phyloP scores from a whole-genome alignment of 2,113 vertebrate species.

The Heterocephalus glaber region DNA sequence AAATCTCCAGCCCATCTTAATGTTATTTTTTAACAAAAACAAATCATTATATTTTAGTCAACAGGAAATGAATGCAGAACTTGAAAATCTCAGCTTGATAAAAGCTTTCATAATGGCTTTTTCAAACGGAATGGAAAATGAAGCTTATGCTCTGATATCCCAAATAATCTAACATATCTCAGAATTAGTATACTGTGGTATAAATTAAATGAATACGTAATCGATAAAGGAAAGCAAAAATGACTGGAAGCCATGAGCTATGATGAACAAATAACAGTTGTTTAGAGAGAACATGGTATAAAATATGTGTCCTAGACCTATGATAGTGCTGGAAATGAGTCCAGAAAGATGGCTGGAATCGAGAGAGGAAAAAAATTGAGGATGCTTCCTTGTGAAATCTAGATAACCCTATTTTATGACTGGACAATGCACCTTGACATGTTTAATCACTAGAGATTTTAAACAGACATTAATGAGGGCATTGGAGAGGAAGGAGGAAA shows the following conservation, averaged over 20 bases:
- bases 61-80: neutral
- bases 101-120: neutral
- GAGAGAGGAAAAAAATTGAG: neutral
- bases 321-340: neutral
- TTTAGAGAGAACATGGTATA: neutral
- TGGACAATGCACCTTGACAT: neutral
- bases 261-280: neutral
- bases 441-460: neutral
- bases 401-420: neutral
- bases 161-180: neutral
- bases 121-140: conserved; percentile 20
- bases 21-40: neutral
- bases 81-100: conserved; percentile 4
- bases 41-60: conserved; percentile 12
- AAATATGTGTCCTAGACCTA: neutral
- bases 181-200: neutral
- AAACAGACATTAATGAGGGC: neutral
- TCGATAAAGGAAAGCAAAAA: neutral
- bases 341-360: neutral
- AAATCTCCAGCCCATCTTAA: too few species aligned
- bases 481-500: neutral
- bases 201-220: neutral
- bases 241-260: neutral
- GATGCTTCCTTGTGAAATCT: neutral
- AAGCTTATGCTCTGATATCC: neutral